These are phyloP conservation scores for Hydroisotoma schaefferi DNA, from an alignment of 2,888 invertebrate species.

Conservation along the genomic window DNA sequence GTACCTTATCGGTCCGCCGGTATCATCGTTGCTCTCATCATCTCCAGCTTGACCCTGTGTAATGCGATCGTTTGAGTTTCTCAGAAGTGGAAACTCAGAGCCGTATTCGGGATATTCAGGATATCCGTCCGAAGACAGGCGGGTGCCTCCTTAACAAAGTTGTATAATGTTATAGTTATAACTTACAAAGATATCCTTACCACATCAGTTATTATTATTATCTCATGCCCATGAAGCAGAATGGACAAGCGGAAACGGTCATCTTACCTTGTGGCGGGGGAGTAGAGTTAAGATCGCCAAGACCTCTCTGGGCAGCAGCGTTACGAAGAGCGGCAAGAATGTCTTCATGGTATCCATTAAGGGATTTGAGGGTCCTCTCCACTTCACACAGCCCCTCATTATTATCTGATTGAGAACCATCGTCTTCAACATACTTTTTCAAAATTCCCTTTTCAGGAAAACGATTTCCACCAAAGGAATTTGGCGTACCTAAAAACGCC, in stretches of 20 bases:
- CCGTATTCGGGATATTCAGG: constrained; percentile 50
- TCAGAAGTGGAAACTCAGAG: constrained; percentile 45
- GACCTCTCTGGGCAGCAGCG: constrained; percentile 60
- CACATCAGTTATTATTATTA: constrained; percentile 1
- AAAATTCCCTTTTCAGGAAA: constrained; percentile 85
- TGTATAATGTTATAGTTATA: too few species aligned
- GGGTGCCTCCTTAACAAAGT: constrained; percentile 36
- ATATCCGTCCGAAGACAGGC: constrained; percentile 58
- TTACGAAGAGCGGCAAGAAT: constrained; percentile 83
- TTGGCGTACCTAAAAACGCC: constrained; percentile 67
- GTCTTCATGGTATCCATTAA: constrained; percentile 89
- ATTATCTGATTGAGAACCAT: constrained; percentile 50
- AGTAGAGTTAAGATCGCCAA: constrained; percentile 55
- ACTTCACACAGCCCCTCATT: constrained; percentile 52
- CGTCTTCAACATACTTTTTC: constrained; percentile 62
- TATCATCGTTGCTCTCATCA: constrained; percentile 47
- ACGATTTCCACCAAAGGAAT: constrained; percentile 36
- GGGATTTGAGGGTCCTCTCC: constrained; percentile 79
- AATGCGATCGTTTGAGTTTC: constrained; percentile 47
- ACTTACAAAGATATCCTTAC: not conserved
- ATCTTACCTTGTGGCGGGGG: constrained; percentile 61
- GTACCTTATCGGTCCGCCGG: constrained; percentile 48
- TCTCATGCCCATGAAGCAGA: not conserved
- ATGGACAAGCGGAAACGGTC: not conserved
- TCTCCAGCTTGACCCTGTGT: constrained; percentile 45